These are phyloP conservation scores for Rattus norvegicus DNA, from an alignment of 2,113 vertebrate species.

Conservation along the genomic window GRCr8 NC_086029.1:33760501-33761000, in stretches of 20 bases:
- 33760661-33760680: background rate
- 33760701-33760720: background rate
- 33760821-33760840: background rate
- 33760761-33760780: background rate
- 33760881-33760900: background rate
- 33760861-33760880: background rate
- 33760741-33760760: background rate
- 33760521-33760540: too few relatives aligned
- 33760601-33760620: background rate
- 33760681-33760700: background rate
- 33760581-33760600: background rate
- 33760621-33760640: too few relatives aligned
- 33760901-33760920: background rate
- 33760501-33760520: too few relatives aligned
- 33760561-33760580: too few relatives aligned
- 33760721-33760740: background rate
- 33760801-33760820: background rate
- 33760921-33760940: background rate
- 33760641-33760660: too few relatives aligned
- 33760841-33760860: background rate
- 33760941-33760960: background rate
- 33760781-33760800: rapidly evolving
- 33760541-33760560: too few relatives aligned
- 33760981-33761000: background rate
- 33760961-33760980: background rate